Base-by-base conservation (phyloP, 2,797 vertebrate species). In the Heteromormyrus szaboi region DNA sequence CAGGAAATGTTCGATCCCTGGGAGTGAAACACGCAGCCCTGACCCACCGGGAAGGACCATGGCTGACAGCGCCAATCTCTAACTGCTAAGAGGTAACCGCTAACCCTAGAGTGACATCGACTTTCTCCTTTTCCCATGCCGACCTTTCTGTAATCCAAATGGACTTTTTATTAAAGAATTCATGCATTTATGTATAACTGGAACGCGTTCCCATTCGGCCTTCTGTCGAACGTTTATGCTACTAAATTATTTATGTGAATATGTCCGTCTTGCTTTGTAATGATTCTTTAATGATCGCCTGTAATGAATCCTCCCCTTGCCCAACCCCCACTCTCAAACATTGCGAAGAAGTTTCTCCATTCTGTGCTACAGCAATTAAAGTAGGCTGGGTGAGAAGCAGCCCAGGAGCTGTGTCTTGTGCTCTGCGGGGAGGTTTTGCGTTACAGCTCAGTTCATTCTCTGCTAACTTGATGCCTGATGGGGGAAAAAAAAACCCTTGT, bases 241-340 rank as follows among this genome's bases (percentile, higher is more conserved):
- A 4, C 81, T 48, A 84, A 50, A 84, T 84, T 48, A 84, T 84
- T 22, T 84, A 84, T 84, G 81, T 84, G 81, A 84, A 84, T 84
- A 84, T 84, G 81, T 84, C 81, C n/a, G 11, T 84, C 81, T 84
- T 84, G 81, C 81, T 84, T 84, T 79, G 72, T 79, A 84, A 84
- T 84, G 81, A 84, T 84, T 84, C 44, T 84, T 84, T 84, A 50
- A 84, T 84, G 81, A 48, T 84, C 41, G 44, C n/a, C 22, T 46
- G 46, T 84, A 50, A 29, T 84, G 46, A 84, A 48, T 48, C 41
- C 79, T 50, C 81, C 22, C 11, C 41, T 19, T 44, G 41, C n/a
- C 8, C 44, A 44, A n/a, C 37, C 79, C 46, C 46, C 9, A 1
- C 81, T 29, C 46, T 29, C 41, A 22, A 84, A 41, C 37, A 14